phyloP scores from a whole-genome alignment of 2,797 vertebrate genomes.

The Hybognathus amarus region DNA sequence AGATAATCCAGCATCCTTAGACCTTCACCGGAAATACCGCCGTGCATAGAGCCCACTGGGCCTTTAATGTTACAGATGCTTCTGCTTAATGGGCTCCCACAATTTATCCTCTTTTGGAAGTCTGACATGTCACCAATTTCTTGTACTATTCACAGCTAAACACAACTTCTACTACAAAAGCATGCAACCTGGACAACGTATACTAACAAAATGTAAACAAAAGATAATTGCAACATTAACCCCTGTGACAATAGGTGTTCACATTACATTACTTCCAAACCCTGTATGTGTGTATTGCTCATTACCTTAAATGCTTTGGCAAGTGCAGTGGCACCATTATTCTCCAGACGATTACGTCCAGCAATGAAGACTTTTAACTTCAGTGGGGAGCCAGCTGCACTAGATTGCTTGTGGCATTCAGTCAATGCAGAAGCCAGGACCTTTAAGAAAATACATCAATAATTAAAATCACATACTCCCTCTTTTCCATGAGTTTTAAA shows the following conservation, averaged over 20 bases:
- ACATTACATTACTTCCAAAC: background rate
- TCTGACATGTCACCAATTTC: background rate
- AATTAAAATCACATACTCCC: background rate
- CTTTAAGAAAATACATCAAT: constrained; percentile 61
- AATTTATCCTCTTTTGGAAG: background rate
- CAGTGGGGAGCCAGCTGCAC: constrained; percentile 78
- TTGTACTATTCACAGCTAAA: background rate
- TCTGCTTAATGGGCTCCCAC: background rate
- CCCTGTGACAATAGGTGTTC: background rate
- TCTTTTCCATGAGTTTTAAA: background rate
- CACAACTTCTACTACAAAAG: background rate
- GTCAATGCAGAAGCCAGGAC: constrained; percentile 84
- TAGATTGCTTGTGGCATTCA: constrained; percentile 82
- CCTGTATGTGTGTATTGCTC: background rate
- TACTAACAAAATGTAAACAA: background rate
- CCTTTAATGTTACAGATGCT: background rate
- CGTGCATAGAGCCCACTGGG: no score
- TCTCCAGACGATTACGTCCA: constrained; percentile 89
- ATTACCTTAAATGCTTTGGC: constrained; percentile 85
- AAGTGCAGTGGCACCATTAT: constrained; percentile 85
- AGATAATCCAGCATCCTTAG: no score
- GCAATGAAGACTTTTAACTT: constrained; percentile 85
- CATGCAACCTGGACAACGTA: background rate
- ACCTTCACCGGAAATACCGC: no score
- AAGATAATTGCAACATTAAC: background rate